phyloP scores from a whole-genome alignment of 2,113 vertebrate genomes.

The Corythaixoides concolor region DNA sequence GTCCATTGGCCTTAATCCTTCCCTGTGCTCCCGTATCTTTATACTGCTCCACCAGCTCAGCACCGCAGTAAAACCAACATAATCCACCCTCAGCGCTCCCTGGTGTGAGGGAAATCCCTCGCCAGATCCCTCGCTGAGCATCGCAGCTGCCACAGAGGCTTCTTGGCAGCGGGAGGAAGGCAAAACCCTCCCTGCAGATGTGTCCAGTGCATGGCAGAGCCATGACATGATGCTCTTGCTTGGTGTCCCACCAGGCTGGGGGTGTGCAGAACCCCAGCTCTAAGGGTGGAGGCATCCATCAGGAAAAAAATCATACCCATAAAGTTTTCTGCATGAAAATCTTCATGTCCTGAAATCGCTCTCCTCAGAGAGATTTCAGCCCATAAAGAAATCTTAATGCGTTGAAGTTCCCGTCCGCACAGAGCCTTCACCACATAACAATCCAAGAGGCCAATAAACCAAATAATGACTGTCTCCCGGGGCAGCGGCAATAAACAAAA shows the following conservation, averaged over 20 bases:
- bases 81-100: neutral
- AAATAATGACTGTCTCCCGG: conserved; percentile 19
- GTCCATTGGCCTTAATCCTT: conserved; percentile 55
- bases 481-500: neutral
- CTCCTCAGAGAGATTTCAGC: neutral
- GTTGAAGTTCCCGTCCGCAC: neutral
- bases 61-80: neutral
- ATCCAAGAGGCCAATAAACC: conserved; percentile 17
- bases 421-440: neutral
- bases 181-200: neutral
- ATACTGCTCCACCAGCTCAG: neutral
- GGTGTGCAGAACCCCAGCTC: neutral
- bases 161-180: neutral
- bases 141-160: conserved; percentile 20
- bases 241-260: neutral
- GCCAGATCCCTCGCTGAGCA: neutral
- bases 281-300: neutral
- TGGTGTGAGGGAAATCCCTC: neutral
- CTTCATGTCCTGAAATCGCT: neutral
- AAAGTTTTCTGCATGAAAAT: neutral
- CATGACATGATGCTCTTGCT: neutral
- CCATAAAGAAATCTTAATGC: neutral
- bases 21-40: conserved; percentile 7
- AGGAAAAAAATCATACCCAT: neutral
- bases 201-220: neutral